Percentiles rank a stretch among this genome's conserved stretches.
Conservation (phyloP, 2,797 vertebrate species). For the Gadopsis marmoratus region DNA sequence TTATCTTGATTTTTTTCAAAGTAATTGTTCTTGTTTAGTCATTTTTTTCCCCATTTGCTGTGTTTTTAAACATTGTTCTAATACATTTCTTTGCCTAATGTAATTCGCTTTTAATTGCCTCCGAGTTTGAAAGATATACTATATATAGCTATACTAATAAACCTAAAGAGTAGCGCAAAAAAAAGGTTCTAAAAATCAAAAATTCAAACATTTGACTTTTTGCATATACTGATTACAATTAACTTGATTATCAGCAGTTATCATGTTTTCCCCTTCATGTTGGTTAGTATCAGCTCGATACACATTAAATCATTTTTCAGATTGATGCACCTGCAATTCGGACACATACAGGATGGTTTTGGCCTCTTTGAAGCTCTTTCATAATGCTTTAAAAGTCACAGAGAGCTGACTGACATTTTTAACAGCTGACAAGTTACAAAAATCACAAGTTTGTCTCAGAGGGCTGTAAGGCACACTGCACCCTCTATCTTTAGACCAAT, state of each 20-base stretch:
- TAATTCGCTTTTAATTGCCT: not conserved
- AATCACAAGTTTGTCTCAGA: not conserved
- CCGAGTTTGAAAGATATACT: not conserved
- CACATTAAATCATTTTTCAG: not conserved
- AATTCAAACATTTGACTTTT: not conserved
- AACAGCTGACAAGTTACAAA: not conserved
- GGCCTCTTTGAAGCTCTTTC: not conserved
- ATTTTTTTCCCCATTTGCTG: not conserved
- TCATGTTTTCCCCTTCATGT: not conserved
- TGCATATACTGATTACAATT: not conserved
- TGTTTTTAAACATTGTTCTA: not conserved
- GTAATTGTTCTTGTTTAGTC: not conserved
- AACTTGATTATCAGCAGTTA: not conserved
- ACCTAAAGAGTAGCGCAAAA: too few relatives aligned
- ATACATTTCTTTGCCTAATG: not conserved
- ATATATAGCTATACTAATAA: too few relatives aligned
- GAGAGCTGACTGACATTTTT: not conserved
- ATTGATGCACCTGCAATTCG: not conserved
- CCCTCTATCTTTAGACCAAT: not conserved
- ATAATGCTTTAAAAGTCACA: not conserved
- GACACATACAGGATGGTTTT: not conserved
- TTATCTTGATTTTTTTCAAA: too few relatives aligned
- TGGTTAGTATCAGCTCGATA: not conserved
- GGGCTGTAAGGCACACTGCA: not conserved
- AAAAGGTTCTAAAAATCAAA: too few relatives aligned